Conservation (phyloP, 2,797 vertebrate genomes). For the Sebastes kiyomatsui region DNA sequence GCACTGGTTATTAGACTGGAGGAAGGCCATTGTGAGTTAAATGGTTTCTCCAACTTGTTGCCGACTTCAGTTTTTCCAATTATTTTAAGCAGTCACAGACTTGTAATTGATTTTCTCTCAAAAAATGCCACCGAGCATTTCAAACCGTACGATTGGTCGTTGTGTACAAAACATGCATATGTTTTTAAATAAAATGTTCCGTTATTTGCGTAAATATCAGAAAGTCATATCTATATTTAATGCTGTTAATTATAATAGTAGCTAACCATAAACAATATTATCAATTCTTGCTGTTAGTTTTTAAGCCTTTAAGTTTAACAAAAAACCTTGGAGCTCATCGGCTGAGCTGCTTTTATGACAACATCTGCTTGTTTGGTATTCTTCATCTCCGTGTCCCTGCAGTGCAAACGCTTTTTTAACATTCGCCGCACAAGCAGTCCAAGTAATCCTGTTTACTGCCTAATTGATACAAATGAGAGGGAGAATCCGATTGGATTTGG, state of each 20-base stretch:
- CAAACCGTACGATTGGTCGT: neutral
- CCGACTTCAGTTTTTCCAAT: neutral
- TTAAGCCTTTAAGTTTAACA: neutral
- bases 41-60: neutral
- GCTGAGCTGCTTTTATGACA: neutral
- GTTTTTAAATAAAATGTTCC: neutral
- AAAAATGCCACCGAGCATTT: neutral
- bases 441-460: slow-evolving; percentile 23
- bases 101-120: neutral
- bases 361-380: neutral
- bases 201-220: neutral
- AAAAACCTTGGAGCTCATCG: neutral
- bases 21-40: neutral
- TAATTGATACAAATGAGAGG: slow-evolving; percentile 54
- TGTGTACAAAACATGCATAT: neutral
- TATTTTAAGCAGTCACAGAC: neutral
- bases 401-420: neutral
- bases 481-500: neutral
- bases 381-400: neutral
- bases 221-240: too few species aligned
- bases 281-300: neutral
- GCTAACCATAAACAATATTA: neutral
- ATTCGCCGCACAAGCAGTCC: neutral
- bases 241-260: accelerated
- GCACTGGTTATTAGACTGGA: neutral